Conservation (phyloP, 2,797 vertebrate species). For the Vultur gryphus region DNA sequence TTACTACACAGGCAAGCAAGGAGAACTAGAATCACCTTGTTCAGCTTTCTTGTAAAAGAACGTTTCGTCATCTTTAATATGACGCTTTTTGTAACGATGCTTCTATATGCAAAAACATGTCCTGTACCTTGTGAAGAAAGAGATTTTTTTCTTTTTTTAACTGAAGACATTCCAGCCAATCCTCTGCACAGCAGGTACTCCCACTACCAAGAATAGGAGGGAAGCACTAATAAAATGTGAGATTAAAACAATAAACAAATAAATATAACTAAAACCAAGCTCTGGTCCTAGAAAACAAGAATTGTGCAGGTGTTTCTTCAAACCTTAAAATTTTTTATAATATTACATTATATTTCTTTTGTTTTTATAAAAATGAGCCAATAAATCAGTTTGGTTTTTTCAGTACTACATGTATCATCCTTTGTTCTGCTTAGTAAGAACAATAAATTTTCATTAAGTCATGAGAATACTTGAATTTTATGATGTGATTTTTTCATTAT, state of each 20-base stretch:
- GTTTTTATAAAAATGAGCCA: neutral
- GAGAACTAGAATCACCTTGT: neutral
- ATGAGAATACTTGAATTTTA: neutral
- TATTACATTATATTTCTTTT: neutral
- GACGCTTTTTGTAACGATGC: neutral
- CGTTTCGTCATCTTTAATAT: neutral
- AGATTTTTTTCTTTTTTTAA: neutral
- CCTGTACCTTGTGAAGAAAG: neutral
- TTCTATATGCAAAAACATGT: neutral
- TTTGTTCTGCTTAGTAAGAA: neutral
- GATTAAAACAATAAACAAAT: neutral
- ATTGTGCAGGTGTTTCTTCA: neutral
- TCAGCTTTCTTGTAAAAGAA: neutral
- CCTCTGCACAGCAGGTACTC: neutral
- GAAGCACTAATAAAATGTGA: neutral
- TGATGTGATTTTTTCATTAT: neutral
- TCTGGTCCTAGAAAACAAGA: neutral
- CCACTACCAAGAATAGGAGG: neutral
- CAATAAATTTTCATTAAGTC: neutral
- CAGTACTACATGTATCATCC: neutral
- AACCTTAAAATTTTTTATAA: neutral
- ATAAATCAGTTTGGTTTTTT: neutral
- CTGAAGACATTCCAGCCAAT: neutral
- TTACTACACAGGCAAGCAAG: neutral
- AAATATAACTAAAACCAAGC: neutral